Evolutionary conservation across 2,113 vertebrate genomes (phyloP).

Genomic region (Colinus virginianus): DNA sequence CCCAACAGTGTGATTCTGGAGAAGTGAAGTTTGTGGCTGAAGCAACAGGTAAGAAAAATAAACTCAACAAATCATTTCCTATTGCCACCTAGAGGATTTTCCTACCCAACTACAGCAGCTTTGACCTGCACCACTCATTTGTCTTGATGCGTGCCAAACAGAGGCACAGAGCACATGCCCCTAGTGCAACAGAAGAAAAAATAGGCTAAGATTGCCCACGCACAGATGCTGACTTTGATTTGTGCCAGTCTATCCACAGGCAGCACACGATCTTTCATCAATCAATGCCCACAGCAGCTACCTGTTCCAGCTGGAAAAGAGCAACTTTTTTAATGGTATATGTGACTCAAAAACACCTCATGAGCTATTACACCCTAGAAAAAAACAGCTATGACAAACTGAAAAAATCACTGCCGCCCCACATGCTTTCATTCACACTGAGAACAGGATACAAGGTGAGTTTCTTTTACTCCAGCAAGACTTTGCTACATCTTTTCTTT

Average conservation of each 20-base stretch:
- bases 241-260: conserved; percentile 36
- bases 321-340: conserved; percentile 4
- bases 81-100: conserved; percentile 63
- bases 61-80: background rate
- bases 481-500: background rate
- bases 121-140: background rate
- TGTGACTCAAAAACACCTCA: background rate
- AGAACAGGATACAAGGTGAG: background rate
- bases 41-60: background rate
- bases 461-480: background rate
- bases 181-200: conserved; percentile 20
- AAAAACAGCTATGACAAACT: background rate
- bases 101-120: background rate
- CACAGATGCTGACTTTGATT: conserved; percentile 60
- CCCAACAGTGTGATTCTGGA: background rate
- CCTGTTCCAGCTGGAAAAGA: conserved; percentile 26
- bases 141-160: background rate
- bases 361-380: background rate
- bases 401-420: background rate
- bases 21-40: background rate
- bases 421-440: background rate
- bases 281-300: background rate
- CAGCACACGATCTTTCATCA: conserved; percentile 36
- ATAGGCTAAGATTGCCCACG: conserved; percentile 20
- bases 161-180: conserved; percentile 15